Evolutionary conservation across 2,797 vertebrate species (phyloP).

Genomic region (Stomatorhinus walkeri): DNA sequence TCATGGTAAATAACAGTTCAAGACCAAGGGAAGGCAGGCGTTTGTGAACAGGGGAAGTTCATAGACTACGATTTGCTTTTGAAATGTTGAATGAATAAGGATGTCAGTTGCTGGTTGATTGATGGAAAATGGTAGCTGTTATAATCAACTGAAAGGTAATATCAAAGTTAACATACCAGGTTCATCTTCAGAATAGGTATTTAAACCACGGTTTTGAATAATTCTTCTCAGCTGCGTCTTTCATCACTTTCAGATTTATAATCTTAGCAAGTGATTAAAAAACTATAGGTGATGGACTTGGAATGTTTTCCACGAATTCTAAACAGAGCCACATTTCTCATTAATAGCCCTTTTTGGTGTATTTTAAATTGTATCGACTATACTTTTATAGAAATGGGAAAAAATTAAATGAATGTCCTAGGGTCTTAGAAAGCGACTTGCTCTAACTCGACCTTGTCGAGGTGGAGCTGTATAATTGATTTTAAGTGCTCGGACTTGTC

Average conservation of each 20-base stretch:
- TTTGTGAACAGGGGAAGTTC: not conserved
- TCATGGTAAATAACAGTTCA: not conserved
- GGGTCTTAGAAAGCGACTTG: not conserved
- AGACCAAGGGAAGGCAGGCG: not conserved
- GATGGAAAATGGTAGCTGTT: not conserved
- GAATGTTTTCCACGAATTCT: not conserved
- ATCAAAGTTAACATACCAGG: not conserved
- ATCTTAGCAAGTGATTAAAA: not conserved
- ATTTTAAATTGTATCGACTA: not conserved
- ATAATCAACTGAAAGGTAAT: not conserved
- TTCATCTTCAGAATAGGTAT: not conserved
- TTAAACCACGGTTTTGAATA: not conserved
- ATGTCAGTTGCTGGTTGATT: not conserved
- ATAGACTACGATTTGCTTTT: not conserved
- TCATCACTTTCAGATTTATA: not conserved
- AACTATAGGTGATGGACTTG: not conserved
- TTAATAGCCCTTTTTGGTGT: not conserved
- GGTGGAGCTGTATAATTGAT: constrained; percentile 32
- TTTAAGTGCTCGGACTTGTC: constrained; percentile 38
- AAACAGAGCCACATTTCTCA: not conserved
- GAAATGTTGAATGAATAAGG: not conserved
- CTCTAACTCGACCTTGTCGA: constrained; percentile 14
- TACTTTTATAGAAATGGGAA: not conserved
- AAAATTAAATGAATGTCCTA: not conserved
- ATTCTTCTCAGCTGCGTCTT: not conserved